Conservation (phyloP, 1,140 invertebrate genomes). For the Procambarus virginalis region DNA sequence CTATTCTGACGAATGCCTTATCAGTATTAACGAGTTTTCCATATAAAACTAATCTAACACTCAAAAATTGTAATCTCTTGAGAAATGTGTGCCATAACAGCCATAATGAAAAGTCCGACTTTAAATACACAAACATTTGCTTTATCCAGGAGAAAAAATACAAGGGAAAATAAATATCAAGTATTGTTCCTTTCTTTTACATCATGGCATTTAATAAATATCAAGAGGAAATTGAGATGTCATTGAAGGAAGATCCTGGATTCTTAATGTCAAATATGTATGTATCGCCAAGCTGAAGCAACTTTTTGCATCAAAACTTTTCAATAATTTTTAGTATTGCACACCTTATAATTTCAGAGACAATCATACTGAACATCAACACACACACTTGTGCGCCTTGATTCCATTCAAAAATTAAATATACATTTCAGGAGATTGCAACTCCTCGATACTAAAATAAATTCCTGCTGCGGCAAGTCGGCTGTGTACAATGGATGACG, state of each 20-base stretch:
- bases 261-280: background rate
- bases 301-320: background rate
- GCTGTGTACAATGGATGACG: slow-evolving; percentile 19
- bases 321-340: background rate
- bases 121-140: background rate
- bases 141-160: background rate
- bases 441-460: slow-evolving; percentile 25
- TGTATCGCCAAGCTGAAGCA: background rate
- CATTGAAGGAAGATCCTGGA: background rate
- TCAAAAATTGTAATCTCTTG: background rate
- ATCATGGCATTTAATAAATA: background rate
- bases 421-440: slow-evolving; percentile 31
- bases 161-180: background rate
- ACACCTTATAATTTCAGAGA: background rate
- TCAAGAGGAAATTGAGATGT: background rate
- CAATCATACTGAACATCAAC: background rate
- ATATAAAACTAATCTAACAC: slow-evolving; percentile 17
- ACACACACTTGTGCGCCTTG: background rate
- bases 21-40: slow-evolving; percentile 1
- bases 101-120: background rate
- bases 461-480: slow-evolving; percentile 51
- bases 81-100: slow-evolving; percentile 9
- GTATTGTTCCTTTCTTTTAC: background rate
- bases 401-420: slow-evolving; percentile 23
- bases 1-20: slow-evolving; percentile 15